A percentile compares a stretch with the other conserved stretches of the same genome.
Conservation (phyloP, 2,797 vertebrate genomes). For the Oreonectes daqikongensis region DNA sequence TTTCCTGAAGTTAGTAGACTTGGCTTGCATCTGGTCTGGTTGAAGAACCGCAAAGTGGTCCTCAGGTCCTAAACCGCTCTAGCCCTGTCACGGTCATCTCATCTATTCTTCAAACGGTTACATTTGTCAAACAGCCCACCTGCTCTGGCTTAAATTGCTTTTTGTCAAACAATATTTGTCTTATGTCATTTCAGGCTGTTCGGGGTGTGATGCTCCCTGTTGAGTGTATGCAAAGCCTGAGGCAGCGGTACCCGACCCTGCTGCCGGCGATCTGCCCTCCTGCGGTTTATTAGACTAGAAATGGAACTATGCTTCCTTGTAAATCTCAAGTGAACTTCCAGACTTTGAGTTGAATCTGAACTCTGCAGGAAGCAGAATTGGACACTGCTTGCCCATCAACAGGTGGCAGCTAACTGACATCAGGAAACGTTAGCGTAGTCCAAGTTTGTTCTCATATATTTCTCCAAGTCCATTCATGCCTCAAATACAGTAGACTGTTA, state of each 20-base stretch:
- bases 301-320: background rate
- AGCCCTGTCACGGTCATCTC: conserved; percentile 21
- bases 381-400: conserved; percentile 28
- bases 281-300: background rate
- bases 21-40: conserved; percentile 41
- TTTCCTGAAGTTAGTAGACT: conserved; percentile 63
- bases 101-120: background rate
- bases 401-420: conserved; percentile 57
- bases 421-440: conserved; percentile 22
- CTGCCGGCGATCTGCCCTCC: background rate
- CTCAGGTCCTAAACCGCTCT: conserved; percentile 51
- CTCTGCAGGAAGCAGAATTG: background rate
- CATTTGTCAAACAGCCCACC: conserved; percentile 17
- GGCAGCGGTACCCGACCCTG: background rate
- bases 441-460: conserved; percentile 40
- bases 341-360: background rate
- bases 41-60: conserved; percentile 38
- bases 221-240: conserved; percentile 31
- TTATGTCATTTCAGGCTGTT: conserved; percentile 32
- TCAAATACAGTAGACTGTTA: conserved; percentile 76
- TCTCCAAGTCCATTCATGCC: conserved; percentile 61
- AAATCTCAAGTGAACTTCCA: background rate
- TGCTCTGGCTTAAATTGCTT: conserved; percentile 28
- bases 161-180: conserved; percentile 21
- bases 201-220: conserved; percentile 26